phyloP scores from a whole-genome alignment of 1,140 invertebrate species.

The Atopsyche davidsoni region DNA sequence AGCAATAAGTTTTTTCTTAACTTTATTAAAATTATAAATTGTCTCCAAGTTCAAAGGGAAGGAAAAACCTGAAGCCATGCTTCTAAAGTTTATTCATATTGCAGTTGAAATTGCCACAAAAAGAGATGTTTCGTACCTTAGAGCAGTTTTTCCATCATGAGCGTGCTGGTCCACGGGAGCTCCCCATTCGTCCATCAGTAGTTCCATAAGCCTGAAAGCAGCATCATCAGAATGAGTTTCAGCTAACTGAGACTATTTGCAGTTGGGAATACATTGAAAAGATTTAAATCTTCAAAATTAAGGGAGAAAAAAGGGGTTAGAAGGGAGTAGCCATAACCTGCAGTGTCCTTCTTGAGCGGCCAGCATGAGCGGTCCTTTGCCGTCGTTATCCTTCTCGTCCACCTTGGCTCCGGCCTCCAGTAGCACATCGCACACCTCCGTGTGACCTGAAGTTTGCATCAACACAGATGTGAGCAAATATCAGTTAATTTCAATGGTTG shows the following conservation, averaged over 20 bases:
- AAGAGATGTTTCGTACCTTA: constrained; percentile 55
- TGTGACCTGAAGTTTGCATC: constrained; percentile 52
- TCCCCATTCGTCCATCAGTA: constrained; percentile 65
- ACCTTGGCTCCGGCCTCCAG: constrained; percentile 88
- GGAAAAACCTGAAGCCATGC: not conserved
- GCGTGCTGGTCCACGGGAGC: constrained; percentile 83
- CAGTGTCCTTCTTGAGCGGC: constrained; percentile 85
- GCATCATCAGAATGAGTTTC: constrained; percentile 1
- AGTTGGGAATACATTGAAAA: not conserved
- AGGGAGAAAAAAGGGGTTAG: too few species aligned
- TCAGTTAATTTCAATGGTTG: not conserved
- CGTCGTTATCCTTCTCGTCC: constrained; percentile 90
- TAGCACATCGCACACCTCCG: constrained; percentile 79
- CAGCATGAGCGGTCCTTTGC: constrained; percentile 82
- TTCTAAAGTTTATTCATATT: too few species aligned
- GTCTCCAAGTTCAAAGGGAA: too few species aligned
- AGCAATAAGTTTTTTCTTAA: constrained; percentile 1
- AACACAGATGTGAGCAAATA: not conserved
- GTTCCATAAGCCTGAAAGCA: constrained; percentile 51
- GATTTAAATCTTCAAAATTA: too few species aligned
- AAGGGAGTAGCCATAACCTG: too few species aligned
- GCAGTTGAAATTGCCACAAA: not conserved
- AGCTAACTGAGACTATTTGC: not conserved
- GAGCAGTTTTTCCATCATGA: constrained; percentile 89
- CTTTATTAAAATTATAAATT: too few species aligned